Base-by-base conservation (phyloP, 2,888 invertebrate genomes). In the Hemistola chrysoprasaria region DNA sequence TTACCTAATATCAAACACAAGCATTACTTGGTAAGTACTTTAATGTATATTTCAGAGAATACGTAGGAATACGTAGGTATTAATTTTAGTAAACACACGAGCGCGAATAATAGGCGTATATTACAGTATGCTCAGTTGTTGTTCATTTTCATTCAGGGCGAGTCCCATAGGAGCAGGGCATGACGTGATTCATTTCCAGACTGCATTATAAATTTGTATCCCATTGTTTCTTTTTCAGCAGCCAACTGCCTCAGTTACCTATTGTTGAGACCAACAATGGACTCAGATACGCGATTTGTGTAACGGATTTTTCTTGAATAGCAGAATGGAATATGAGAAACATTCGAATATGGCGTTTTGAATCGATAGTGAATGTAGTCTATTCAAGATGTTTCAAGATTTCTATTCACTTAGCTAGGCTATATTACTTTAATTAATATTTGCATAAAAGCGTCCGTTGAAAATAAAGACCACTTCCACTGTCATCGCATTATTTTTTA, bases 141-240 rank as follows among this genome's bases (percentile, higher is more conserved):
- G 82, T 81, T 82, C 77, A 78, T 80, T 84, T 78, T 74, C 74
- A 79, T 83, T 78, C 78, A 74, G 71, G 60, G 53, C 65, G 64
- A 62, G 54, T 69, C 76, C 72, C 75, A 56, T 56, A 71, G 79
- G 78, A 71, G 67, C 61, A 61, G 55, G 67, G 62, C 68, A 67
- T 78, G 78, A 78, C 78, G 82, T 81, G 80, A 85, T 83, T 84
- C 78, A 81, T 80, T 81, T 72, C 72, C 77, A 74, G 76, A 78
- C 78, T 81, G 79, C 78, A 83, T 83, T 84, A 83, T 81, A 83
- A 81, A 85, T 84, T 84, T 83, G 82, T 81, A 74, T 73, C 60
- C 75, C 69, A 76, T 82, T 84, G 81, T 83, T 81, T 82, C 78
- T 80, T 80, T 78, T 78, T 70, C 71, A 78, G 59, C 74, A 65